phyloP scores from a whole-genome alignment of 2,113 vertebrate genomes.

The Spheniscus mendiculus region DNA sequence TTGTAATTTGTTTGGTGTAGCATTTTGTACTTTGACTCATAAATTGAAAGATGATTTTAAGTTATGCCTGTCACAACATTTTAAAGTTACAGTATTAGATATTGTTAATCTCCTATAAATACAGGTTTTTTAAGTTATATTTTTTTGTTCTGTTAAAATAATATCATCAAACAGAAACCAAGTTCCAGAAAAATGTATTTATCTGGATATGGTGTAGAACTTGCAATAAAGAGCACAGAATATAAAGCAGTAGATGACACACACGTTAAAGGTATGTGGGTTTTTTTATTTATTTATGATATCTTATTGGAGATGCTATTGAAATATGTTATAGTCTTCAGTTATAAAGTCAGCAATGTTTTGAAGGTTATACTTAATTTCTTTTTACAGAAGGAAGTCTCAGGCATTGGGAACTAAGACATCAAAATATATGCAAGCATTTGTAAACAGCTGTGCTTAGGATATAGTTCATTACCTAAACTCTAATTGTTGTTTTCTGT shows the following conservation, averaged over 20 bases:
- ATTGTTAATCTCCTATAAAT: background rate
- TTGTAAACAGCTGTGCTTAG: background rate
- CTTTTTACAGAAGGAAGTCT: background rate
- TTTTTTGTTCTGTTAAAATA: slow-evolving; percentile 6
- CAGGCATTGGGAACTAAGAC: background rate
- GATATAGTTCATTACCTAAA: background rate
- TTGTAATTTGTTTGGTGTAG: background rate
- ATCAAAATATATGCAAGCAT: background rate
- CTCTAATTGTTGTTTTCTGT: background rate
- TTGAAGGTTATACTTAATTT: background rate
- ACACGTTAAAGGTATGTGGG: slow-evolving; percentile 84
- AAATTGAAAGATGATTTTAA: background rate
- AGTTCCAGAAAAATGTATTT: slow-evolving; percentile 85
- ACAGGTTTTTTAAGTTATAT: background rate
- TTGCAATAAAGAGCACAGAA: slow-evolving; percentile 97
- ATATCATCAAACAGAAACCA: slow-evolving; percentile 76
- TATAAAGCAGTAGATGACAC: slow-evolving; percentile 95
- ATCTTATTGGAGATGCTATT: background rate
- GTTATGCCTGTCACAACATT: background rate
- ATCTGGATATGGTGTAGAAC: slow-evolving; percentile 95
- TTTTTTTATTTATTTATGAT: background rate
- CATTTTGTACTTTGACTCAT: background rate
- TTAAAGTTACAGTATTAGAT: background rate
- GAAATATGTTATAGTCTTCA: background rate
- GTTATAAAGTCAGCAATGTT: background rate